phyloP scores from a whole-genome alignment of 2,113 vertebrate genomes.

The Pampusana beccarii region DNA sequence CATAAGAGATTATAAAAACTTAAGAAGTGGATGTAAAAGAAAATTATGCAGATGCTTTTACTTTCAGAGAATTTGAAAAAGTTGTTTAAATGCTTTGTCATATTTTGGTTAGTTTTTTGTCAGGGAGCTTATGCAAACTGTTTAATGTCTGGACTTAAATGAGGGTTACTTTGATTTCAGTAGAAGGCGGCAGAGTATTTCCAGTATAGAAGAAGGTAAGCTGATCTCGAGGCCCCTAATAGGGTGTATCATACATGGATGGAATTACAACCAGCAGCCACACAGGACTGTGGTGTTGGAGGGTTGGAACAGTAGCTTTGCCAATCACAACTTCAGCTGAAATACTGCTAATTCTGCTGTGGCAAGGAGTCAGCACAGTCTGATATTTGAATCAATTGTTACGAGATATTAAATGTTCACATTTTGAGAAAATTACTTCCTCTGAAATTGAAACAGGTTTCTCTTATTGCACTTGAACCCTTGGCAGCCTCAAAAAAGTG shows the following conservation, averaged over 20 bases:
- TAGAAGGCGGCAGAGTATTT: not conserved
- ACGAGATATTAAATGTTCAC: not conserved
- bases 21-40: not conserved
- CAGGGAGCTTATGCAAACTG: accelerated
- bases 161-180: not conserved
- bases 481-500: not conserved
- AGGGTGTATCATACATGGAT: not conserved
- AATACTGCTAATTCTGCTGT: not conserved
- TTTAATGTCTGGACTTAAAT: not conserved
- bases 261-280: not conserved
- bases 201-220: not conserved
- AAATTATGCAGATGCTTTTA: not conserved
- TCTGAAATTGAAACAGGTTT: not conserved
- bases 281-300: not conserved
- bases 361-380: not conserved
- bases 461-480: not conserved
- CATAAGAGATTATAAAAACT: not conserved
- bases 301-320: not conserved
- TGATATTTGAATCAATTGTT: not conserved
- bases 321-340: not conserved
- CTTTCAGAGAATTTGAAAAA: not conserved
- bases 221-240: not conserved
- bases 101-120: not conserved
- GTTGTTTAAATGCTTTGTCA: not conserved
- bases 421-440: not conserved